phyloP scores from a whole-genome alignment of 2,888 invertebrate species.

The Agapostemon virescens region DNA sequence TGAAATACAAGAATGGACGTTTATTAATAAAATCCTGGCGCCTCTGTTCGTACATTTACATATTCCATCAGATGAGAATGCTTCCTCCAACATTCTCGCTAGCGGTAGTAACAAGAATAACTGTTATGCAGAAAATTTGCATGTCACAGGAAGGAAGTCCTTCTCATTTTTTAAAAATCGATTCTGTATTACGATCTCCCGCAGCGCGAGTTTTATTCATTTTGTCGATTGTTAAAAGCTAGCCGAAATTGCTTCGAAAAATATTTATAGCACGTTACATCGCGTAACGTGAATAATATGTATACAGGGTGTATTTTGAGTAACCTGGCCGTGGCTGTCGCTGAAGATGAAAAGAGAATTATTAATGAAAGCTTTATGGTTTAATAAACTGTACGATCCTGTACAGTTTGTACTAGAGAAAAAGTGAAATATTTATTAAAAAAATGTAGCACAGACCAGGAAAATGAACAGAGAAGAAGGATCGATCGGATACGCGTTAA shows the following conservation, averaged over 20 bases:
- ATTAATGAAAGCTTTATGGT: too few species aligned
- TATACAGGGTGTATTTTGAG: too few species aligned
- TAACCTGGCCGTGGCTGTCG: too few species aligned
- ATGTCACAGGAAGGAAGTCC: neutral
- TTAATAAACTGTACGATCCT: neutral
- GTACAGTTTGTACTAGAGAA: neutral
- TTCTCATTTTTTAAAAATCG: neutral
- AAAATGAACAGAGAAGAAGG: neutral
- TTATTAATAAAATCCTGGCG: neutral
- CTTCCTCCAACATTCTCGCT: neutral
- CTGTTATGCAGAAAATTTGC: neutral
- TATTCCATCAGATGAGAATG: neutral
- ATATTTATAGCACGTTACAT: too few species aligned
- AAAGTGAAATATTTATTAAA: too few species aligned
- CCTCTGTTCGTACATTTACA: neutral
- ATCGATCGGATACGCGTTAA: neutral
- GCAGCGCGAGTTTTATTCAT: too few species aligned
- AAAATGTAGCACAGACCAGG: neutral
- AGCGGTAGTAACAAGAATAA: neutral
- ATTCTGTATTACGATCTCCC: neutral
- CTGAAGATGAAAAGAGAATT: too few species aligned
- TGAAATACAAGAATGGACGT: conserved; percentile 8
- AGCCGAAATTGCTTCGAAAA: too few species aligned
- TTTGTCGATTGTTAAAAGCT: too few species aligned
- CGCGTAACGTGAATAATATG: too few species aligned